A percentile compares a stretch with the other conserved stretches of the same genome.
Conservation (phyloP, 2,797 vertebrate genomes). For the Phyllotis vaccarum region DNA sequence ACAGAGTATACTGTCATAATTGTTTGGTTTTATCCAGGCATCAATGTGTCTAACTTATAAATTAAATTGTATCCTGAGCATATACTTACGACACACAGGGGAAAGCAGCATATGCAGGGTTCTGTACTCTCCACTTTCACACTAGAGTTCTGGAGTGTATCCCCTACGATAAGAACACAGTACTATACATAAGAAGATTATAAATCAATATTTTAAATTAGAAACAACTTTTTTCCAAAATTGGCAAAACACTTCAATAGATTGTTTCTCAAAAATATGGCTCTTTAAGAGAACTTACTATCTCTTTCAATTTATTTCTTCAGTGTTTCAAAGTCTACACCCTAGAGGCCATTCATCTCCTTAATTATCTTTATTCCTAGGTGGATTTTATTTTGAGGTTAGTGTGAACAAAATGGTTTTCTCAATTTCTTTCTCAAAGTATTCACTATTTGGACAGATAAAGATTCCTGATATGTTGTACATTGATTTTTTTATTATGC, state of each 20-base stretch:
- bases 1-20: neutral
- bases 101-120: neutral
- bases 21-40: neutral
- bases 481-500: neutral
- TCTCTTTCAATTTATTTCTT: neutral
- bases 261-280: slow-evolving; percentile 26
- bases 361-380: slow-evolving; percentile 18
- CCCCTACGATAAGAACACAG: neutral
- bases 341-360: neutral
- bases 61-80: neutral
- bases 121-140: neutral
- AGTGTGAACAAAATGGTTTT: neutral
- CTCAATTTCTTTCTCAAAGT: neutral
- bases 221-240: neutral
- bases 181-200: neutral
- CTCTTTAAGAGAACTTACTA: neutral
- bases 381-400: neutral
- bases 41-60: neutral
- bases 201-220: slow-evolving; percentile 29
- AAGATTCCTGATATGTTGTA: neutral
- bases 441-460: neutral
- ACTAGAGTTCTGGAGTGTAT: neutral
- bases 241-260: slow-evolving; percentile 11
- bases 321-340: neutral
- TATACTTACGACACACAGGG: no score